Conservation (phyloP, 64 coral and sea anemone genomes). For the Pocillopora damicornis region DNA sequence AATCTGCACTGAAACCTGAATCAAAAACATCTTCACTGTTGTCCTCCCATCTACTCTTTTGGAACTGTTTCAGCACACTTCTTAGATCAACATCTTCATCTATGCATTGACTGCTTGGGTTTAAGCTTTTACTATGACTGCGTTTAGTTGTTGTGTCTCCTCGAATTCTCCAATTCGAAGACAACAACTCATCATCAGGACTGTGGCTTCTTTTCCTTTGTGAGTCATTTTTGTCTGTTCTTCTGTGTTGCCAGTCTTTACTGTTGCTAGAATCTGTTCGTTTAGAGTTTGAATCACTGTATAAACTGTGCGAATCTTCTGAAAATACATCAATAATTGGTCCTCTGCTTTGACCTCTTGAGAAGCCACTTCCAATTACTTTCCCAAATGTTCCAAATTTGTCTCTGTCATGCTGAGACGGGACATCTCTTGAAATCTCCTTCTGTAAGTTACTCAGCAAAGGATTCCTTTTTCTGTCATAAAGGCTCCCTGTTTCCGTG, state of each 20-base stretch:
- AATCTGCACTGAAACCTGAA: neutral
- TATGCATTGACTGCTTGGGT: neutral
- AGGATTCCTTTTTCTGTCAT: neutral
- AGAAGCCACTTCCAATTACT: neutral
- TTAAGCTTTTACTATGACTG: neutral
- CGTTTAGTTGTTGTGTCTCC: neutral
- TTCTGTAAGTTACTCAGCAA: conserved; percentile 8
- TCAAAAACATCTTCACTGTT: neutral
- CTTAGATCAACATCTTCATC: conserved; percentile 20
- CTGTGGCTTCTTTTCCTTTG: conserved; percentile 6
- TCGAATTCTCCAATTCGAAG: conserved; percentile 6
- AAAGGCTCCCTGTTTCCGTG: neutral
- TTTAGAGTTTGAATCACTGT: neutral
- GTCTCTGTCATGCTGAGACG: neutral
- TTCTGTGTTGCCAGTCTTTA: conserved; percentile 7
- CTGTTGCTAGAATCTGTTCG: neutral
- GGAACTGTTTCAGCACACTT: conserved; percentile 17
- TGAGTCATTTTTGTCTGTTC: neutral
- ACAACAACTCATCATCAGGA: neutral
- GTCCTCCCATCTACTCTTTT: conserved; percentile 42
- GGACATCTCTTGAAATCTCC: conserved; percentile 32
- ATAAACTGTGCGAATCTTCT: neutral
- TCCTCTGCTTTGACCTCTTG: conserved; percentile 7
- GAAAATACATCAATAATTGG: conserved; percentile 9
- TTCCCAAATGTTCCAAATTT: neutral